A percentile compares a stretch with the other conserved stretches of the same genome.
Evolutionary conservation across 2,888 invertebrate species (phyloP).

Genomic region (Plutella xylostella): DNA sequence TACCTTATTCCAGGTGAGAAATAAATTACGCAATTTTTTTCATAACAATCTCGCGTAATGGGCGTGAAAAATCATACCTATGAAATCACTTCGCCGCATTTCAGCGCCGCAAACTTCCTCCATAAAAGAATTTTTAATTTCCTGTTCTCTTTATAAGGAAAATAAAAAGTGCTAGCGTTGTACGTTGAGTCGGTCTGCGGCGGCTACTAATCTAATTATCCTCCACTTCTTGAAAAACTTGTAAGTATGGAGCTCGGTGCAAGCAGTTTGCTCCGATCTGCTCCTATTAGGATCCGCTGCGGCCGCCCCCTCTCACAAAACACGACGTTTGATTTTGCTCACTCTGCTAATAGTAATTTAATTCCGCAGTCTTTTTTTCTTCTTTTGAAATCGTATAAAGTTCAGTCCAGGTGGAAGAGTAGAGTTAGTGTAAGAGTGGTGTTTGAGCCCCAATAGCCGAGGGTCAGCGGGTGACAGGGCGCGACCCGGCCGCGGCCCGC

Average conservation of each 20-base stretch:
- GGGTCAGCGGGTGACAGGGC: slow-evolving; percentile 34
- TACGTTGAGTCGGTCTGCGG: slow-evolving; percentile 26
- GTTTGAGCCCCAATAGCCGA: too few species aligned
- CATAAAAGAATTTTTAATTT: slow-evolving; percentile 19
- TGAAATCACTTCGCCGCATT: slow-evolving; percentile 9
- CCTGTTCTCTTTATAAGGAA: slow-evolving; percentile 20
- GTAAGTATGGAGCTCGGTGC: slow-evolving; percentile 30
- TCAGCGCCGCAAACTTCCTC: slow-evolving; percentile 4
- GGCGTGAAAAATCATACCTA: slow-evolving; percentile 5
- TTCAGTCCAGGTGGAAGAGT: too few species aligned
- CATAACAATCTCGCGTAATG: not conserved
- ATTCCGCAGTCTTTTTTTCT: not conserved
- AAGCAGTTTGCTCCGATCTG: slow-evolving; percentile 41
- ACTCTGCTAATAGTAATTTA: not conserved
- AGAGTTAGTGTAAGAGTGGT: too few species aligned
- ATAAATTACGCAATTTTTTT: not conserved
- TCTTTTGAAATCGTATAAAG: too few species aligned
- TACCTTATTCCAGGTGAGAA: slow-evolving; percentile 1
- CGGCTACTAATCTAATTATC: slow-evolving; percentile 57
- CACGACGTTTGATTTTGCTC: slow-evolving; percentile 3
- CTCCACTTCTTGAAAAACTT: slow-evolving; percentile 45
- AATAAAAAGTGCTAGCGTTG: slow-evolving; percentile 21
- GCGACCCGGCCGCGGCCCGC: slow-evolving; percentile 49
- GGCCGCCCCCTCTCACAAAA: not conserved
- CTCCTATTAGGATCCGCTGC: slow-evolving; percentile 24